phyloP scores from a whole-genome alignment of 1,140 invertebrate species.

The Aricia agestis region DNA sequence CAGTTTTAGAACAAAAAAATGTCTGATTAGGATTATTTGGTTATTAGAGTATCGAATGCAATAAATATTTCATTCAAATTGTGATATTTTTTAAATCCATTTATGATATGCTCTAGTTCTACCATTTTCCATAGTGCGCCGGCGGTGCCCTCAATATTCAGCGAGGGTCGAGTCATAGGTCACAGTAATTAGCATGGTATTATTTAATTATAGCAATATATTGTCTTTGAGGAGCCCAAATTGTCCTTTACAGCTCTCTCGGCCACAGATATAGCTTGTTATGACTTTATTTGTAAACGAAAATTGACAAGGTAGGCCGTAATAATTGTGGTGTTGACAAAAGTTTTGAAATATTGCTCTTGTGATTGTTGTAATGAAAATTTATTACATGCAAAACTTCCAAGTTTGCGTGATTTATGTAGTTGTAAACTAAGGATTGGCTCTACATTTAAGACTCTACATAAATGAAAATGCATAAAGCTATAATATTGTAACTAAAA shows the following conservation, averaged over 20 bases:
- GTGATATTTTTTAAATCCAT: too few relatives aligned
- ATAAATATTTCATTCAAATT: too few relatives aligned
- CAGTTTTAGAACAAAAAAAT: too few relatives aligned
- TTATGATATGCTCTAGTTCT: too few relatives aligned
- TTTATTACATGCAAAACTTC: background rate
- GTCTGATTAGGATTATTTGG: too few relatives aligned
- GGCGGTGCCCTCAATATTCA: background rate
- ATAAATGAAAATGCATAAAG: too few relatives aligned
- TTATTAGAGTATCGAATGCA: too few relatives aligned
- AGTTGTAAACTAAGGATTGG: too few relatives aligned
- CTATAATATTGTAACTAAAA: too few relatives aligned
- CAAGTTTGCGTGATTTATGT: too few relatives aligned
- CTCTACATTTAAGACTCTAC: too few relatives aligned
- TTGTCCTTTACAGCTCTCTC: conserved; percentile 1
- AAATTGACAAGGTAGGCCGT: background rate
- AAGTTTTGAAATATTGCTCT: conserved; percentile 1
- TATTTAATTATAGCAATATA: conserved; percentile 11
- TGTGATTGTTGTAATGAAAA: background rate
- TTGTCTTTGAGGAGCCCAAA: background rate
- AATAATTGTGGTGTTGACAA: background rate
- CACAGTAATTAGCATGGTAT: conserved; percentile 3
- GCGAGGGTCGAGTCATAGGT: background rate
- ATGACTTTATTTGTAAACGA: conserved; percentile 3
- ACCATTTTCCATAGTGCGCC: too few relatives aligned
- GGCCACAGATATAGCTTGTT: background rate